Conservation (phyloP, 2,888 invertebrate genomes). For the Aromia moschata region DNA sequence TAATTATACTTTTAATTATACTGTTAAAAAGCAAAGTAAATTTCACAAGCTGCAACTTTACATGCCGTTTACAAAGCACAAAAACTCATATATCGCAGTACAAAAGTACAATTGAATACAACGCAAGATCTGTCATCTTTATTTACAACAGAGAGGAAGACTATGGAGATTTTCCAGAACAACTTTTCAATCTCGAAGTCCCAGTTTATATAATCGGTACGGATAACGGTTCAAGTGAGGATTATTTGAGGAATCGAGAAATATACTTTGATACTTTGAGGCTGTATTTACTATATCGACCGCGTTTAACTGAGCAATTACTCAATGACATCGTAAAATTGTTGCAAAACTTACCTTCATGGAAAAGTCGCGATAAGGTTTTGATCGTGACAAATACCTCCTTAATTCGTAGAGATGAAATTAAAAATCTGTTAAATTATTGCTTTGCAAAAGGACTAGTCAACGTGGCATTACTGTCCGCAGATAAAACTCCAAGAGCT, state of each 20-base stretch:
- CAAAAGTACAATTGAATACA: not conserved
- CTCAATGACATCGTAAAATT: not conserved
- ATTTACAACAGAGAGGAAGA: not conserved
- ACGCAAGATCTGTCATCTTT: not conserved
- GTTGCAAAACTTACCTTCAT: not conserved
- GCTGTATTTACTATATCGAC: not conserved
- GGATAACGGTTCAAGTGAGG: not conserved
- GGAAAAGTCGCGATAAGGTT: slow-evolving; percentile 4
- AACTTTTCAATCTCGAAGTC: not conserved
- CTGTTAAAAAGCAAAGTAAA: not conserved
- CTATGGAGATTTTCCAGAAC: not conserved
- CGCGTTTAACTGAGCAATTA: not conserved
- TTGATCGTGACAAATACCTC: not conserved
- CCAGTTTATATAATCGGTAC: slow-evolving; percentile 3
- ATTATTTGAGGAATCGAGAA: not conserved
- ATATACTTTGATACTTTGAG: slow-evolving; percentile 2
- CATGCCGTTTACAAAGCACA: not conserved
- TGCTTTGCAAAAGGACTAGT: slow-evolving; percentile 3
- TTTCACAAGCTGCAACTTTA: not conserved
- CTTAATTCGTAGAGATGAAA: not conserved
- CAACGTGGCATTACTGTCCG: not conserved
- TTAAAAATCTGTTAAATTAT: not conserved
- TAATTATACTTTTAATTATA: not conserved
- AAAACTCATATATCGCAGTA: not conserved
- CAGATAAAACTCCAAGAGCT: not conserved